Evolutionary conservation across 1,140 invertebrate genomes (phyloP).

Genomic region (Acyrthosiphon pisum): DNA sequence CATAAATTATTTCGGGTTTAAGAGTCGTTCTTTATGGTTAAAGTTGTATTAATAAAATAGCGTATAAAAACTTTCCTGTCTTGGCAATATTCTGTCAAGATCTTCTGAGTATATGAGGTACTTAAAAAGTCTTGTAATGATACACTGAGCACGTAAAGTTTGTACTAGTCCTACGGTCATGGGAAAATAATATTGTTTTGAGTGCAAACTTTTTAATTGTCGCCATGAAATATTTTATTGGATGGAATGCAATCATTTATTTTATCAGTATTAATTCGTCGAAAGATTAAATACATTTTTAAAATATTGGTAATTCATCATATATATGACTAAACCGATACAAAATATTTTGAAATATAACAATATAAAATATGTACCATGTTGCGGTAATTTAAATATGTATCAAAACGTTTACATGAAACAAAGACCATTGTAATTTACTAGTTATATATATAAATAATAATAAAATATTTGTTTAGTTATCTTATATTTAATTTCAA

Average conservation of each 20-base stretch:
- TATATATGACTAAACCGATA: not conserved
- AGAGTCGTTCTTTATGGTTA: not conserved
- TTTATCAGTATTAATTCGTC: not conserved
- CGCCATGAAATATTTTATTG: not conserved
- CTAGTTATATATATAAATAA: too few species aligned
- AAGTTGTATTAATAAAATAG: conserved; percentile 41
- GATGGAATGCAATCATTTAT: not conserved
- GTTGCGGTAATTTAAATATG: not conserved
- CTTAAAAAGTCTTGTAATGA: conserved; percentile 31
- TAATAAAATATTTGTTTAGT: too few species aligned
- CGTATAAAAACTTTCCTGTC: not conserved
- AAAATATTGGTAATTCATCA: not conserved
- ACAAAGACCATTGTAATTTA: too few species aligned
- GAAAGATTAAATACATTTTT: not conserved
- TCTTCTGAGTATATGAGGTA: not conserved
- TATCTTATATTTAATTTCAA: too few species aligned
- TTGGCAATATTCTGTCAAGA: not conserved
- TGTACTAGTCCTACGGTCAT: not conserved
- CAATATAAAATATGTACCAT: not conserved
- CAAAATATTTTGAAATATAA: not conserved
- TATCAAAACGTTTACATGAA: too few species aligned
- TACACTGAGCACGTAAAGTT: conserved; percentile 29
- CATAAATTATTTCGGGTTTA: conserved; percentile 20
- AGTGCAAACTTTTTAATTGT: conserved; percentile 14
- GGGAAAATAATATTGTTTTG: conserved; percentile 11